Percentiles rank a stretch among this genome's conserved stretches.
Conservation (phyloP, 2,113 vertebrate species). For the Periophthalmus modestus region DNA sequence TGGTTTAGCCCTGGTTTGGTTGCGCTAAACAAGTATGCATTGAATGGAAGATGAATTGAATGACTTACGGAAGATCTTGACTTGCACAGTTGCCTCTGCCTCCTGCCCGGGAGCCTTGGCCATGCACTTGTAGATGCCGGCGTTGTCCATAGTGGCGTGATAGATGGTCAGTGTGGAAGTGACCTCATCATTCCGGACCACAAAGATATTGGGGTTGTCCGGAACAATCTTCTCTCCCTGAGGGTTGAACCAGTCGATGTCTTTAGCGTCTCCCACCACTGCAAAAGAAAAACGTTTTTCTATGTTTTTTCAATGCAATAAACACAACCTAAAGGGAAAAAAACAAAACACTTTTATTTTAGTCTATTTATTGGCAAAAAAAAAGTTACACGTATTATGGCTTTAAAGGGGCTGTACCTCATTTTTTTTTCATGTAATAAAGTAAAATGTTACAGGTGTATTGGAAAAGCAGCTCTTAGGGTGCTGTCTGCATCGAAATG, state of each 20-base stretch:
- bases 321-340: no score
- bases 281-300: slow-evolving; percentile 7
- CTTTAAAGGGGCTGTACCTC: no score
- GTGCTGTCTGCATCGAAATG: no score
- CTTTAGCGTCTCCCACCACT: slow-evolving; percentile 91
- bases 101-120: slow-evolving; percentile 84
- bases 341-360: no score
- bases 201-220: slow-evolving; percentile 85
- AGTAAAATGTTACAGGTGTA: no score
- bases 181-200: slow-evolving; percentile 83
- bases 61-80: slow-evolving; percentile 95
- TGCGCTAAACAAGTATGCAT: background rate
- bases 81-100: slow-evolving; percentile 88
- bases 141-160: slow-evolving; percentile 87
- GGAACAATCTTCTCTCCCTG: slow-evolving; percentile 87
- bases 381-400: no score
- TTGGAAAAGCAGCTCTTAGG: no score
- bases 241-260: slow-evolving; percentile 94
- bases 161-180: slow-evolving; percentile 93
- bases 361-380: no score
- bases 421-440: no score
- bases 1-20: no score
- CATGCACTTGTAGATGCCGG: slow-evolving; percentile 95
- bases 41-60: background rate
- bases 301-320: no score